These are phyloP conservation scores for Trichopria drosophilae DNA, from an alignment of 2,888 invertebrate genomes.

Conservation along the genomic window DNA sequence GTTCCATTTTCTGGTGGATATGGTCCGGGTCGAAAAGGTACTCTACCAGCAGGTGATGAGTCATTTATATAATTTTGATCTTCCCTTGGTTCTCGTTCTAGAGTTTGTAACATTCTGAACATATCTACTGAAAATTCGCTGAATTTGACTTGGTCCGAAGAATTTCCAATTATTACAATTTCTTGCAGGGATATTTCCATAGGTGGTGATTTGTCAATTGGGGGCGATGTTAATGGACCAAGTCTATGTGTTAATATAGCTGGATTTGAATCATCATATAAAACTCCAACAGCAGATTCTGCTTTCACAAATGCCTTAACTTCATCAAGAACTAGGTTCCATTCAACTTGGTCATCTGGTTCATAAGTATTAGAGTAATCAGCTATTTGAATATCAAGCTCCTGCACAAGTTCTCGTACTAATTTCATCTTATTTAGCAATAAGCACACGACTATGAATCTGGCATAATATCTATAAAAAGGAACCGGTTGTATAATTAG, in stretches of 20 bases:
- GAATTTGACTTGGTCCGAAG: conserved; percentile 92
- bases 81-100: conserved; percentile 89
- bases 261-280: conserved; percentile 84
- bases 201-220: conserved; percentile 82
- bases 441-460: conserved; percentile 95
- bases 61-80: conserved; percentile 75
- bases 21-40: conserved; percentile 63
- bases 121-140: conserved; percentile 96
- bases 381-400: conserved; percentile 89
- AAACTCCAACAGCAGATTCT: conserved; percentile 84
- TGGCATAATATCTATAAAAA: conserved; percentile 85
- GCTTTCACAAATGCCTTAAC: conserved; percentile 93
- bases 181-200: conserved; percentile 85
- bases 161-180: conserved; percentile 91
- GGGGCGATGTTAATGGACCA: conserved; percentile 81
- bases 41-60: conserved; percentile 70
- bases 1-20: conserved; percentile 74
- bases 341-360: conserved; percentile 91
- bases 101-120: conserved; percentile 94
- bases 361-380: conserved; percentile 95
- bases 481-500: no score
- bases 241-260: conserved; percentile 87
- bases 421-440: conserved; percentile 90
- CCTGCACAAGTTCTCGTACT: conserved; percentile 87
- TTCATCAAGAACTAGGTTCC: conserved; percentile 92